Evolutionary conservation across 2,888 invertebrate species (phyloP).

Genomic region (Acanthosepion pharaonis): DNA sequence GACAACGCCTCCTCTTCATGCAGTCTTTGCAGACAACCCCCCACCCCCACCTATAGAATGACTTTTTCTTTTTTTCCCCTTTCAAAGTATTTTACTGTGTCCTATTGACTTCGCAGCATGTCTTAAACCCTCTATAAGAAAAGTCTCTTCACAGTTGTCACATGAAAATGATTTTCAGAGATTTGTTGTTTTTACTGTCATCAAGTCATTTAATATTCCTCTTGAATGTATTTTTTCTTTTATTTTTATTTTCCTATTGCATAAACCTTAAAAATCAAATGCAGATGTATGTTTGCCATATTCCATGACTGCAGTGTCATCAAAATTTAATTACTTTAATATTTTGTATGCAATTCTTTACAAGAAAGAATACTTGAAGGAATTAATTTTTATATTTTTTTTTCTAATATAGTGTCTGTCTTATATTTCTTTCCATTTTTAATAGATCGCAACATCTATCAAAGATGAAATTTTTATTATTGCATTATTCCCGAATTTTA

Average conservation of each 20-base stretch:
- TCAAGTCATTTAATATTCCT: neutral
- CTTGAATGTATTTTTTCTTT: neutral
- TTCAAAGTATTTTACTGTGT: too few relatives aligned
- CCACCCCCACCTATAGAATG: neutral
- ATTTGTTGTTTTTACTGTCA: neutral
- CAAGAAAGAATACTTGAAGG: too few relatives aligned
- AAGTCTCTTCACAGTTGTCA: neutral
- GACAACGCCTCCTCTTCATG: neutral
- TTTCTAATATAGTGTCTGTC: too few relatives aligned
- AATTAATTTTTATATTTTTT: too few relatives aligned
- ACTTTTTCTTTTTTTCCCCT: neutral
- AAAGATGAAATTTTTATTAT: too few relatives aligned
- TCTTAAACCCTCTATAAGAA: neutral
- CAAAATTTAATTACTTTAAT: too few relatives aligned
- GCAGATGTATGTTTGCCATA: neutral
- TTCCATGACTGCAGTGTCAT: neutral
- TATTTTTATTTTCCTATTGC: too few relatives aligned
- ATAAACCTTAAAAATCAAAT: neutral
- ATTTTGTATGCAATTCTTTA: too few relatives aligned
- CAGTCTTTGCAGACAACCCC: neutral
- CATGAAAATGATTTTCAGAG: neutral
- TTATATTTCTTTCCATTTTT: too few relatives aligned
- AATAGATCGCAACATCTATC: too few relatives aligned
- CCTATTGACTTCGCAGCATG: too few relatives aligned
- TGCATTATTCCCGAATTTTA: too few relatives aligned